Percentiles rank a stretch among this genome's conserved stretches.
phyloP scores from a whole-genome alignment of 2,888 invertebrate genomes.

The Sesia apiformis region DNA sequence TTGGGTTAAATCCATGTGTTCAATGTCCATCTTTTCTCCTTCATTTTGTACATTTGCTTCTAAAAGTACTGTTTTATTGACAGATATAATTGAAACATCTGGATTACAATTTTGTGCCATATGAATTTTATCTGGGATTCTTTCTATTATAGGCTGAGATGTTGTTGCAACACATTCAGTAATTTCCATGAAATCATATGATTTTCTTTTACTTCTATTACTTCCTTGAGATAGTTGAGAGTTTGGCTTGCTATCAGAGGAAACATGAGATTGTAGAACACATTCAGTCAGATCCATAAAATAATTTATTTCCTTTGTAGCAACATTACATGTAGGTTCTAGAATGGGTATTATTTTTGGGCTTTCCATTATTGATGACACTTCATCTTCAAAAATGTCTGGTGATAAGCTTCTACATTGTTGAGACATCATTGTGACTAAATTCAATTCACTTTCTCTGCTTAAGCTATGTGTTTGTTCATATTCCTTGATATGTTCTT shows the following conservation, averaged over 20 bases:
- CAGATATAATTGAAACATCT: background rate
- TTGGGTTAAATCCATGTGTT: constrained; percentile 38
- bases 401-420: constrained; percentile 47
- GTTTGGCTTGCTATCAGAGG: constrained; percentile 3
- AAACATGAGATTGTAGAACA: constrained; percentile 11
- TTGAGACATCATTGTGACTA: constrained; percentile 1
- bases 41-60: constrained; percentile 1
- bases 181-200: constrained; percentile 52
- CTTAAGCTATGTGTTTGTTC: background rate
- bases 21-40: background rate
- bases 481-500: background rate
- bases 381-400: constrained; percentile 66
- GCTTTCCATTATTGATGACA: constrained; percentile 17
- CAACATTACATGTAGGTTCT: background rate
- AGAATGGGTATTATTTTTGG: background rate
- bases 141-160: constrained; percentile 14
- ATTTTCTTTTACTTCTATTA: constrained; percentile 29
- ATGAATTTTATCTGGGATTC: constrained; percentile 22
- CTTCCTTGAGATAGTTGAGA: constrained; percentile 17
- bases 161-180: constrained; percentile 37
- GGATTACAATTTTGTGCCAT: constrained; percentile 22
- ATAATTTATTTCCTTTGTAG: constrained; percentile 5
- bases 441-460: background rate
- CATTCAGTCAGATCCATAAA: constrained; percentile 42
- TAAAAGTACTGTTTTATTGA: background rate